phyloP scores from a whole-genome alignment of 2,797 vertebrate species.

The Melanitta fusca region DNA sequence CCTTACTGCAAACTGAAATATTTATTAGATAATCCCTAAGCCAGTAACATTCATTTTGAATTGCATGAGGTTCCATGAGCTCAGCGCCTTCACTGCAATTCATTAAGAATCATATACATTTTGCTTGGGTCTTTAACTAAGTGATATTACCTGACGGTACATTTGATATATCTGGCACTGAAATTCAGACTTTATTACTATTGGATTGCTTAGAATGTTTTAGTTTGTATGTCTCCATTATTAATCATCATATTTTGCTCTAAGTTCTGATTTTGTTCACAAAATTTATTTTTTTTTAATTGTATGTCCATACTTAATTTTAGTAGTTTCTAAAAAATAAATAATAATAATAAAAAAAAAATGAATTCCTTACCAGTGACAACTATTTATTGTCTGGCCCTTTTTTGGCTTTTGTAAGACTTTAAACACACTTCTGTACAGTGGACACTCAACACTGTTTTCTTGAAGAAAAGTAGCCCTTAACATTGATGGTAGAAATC shows the following conservation, averaged over 20 bases:
- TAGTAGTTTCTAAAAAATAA: neutral
- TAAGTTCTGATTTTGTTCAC: neutral
- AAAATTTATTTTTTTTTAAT: neutral
- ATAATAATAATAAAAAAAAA: neutral
- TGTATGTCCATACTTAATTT: neutral
- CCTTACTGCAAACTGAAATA: neutral
- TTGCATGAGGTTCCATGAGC: neutral
- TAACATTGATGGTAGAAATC: conserved; percentile 36
- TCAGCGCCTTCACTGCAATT: neutral
- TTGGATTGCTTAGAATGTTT: neutral
- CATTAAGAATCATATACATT: neutral
- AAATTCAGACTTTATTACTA: neutral
- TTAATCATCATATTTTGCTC: neutral
- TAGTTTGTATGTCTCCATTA: neutral
- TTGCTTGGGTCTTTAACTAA: neutral
- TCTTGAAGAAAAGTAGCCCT: conserved; percentile 3
- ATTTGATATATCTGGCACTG: neutral
- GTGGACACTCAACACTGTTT: neutral
- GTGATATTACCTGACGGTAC: neutral
- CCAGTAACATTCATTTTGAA: neutral
- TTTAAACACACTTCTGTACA: conserved; percentile 44
- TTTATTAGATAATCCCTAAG: neutral
- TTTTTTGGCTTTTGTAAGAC: conserved; percentile 1
- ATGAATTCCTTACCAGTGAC: neutral
- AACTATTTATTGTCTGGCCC: neutral